A percentile compares a stretch with the other conserved stretches of the same genome.
Conservation (phyloP, 2,113 vertebrate genomes). For the Protobothrops mucrosquamatus region DNA sequence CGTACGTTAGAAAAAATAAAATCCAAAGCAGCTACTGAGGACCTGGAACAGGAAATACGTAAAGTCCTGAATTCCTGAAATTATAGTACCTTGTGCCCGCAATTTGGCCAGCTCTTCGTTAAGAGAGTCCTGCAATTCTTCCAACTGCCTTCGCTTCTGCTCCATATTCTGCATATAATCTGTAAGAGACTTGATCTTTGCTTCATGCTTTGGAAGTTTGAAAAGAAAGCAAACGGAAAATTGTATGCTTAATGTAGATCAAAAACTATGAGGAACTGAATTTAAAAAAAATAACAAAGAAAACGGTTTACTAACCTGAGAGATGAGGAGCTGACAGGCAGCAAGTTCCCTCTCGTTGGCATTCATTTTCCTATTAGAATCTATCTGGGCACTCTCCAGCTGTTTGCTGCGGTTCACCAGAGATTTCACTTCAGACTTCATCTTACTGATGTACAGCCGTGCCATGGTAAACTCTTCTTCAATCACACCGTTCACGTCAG, state of each 20-base stretch:
- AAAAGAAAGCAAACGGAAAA: constrained; percentile 11
- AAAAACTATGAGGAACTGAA: not conserved
- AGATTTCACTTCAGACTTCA: constrained; percentile 91
- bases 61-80: accelerated
- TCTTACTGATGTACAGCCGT: constrained; percentile 89
- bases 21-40: not conserved
- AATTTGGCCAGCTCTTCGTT: constrained; percentile 85
- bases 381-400: constrained; percentile 84
- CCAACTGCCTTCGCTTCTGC: constrained; percentile 88
- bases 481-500: constrained; percentile 82
- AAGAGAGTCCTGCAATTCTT: constrained; percentile 85
- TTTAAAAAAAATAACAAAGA: not conserved
- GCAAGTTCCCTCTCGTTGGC: constrained; percentile 88
- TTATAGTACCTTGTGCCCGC: constrained; percentile 79
- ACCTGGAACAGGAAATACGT: not conserved
- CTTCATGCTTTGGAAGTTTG: constrained; percentile 79
- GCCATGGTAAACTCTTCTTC: constrained; percentile 93
- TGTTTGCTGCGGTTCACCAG: constrained; percentile 89
- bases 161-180: constrained; percentile 95
- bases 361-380: constrained; percentile 87
- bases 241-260: not conserved
- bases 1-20: not conserved
- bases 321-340: constrained; percentile 87
- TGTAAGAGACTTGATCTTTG: constrained; percentile 90
- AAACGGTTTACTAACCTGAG: constrained; percentile 71